phyloP scores from a whole-genome alignment of 1,140 invertebrate species.

The Drosophila lowei region DNA sequence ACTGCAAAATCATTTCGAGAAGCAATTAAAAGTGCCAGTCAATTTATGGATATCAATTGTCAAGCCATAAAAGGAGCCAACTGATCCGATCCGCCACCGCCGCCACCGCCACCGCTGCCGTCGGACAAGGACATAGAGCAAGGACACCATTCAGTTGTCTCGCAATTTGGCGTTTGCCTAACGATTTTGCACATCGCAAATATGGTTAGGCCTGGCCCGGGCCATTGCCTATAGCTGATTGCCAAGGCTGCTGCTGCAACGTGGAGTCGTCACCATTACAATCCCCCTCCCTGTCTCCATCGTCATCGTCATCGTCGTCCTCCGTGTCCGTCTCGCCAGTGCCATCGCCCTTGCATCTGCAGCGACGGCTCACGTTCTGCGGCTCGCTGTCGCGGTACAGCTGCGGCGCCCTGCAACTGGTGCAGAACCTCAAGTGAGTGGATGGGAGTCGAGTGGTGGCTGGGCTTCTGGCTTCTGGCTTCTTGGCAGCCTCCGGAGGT shows the following conservation, averaged over 20 bases:
- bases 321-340: constrained; percentile 8
- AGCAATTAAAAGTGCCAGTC: constrained; percentile 60
- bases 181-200: constrained; percentile 53
- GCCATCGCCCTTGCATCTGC: constrained; percentile 62
- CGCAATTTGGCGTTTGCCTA: constrained; percentile 27
- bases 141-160: constrained; percentile 38
- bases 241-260: constrained; percentile 67
- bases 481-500: constrained; percentile 54
- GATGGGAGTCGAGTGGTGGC: neutral
- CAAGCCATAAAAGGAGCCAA: constrained; percentile 60
- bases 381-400: constrained; percentile 75
- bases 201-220: constrained; percentile 47
- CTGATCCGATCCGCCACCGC: no score
- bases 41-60: constrained; percentile 65
- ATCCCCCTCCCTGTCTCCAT: constrained; percentile 32
- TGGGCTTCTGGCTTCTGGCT: constrained; percentile 8
- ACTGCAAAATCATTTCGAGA: constrained; percentile 40
- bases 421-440: constrained; percentile 81
- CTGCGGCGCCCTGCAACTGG: constrained; percentile 72
- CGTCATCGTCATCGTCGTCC: constrained; percentile 32
- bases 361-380: constrained; percentile 74
- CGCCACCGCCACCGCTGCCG: neutral
- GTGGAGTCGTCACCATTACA: constrained; percentile 69
- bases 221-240: constrained; percentile 43
- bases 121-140: constrained; percentile 54